Evolutionary conservation across 1,140 invertebrate genomes (phyloP).

Genomic region (Thaumatotibia leucotreta): DNA sequence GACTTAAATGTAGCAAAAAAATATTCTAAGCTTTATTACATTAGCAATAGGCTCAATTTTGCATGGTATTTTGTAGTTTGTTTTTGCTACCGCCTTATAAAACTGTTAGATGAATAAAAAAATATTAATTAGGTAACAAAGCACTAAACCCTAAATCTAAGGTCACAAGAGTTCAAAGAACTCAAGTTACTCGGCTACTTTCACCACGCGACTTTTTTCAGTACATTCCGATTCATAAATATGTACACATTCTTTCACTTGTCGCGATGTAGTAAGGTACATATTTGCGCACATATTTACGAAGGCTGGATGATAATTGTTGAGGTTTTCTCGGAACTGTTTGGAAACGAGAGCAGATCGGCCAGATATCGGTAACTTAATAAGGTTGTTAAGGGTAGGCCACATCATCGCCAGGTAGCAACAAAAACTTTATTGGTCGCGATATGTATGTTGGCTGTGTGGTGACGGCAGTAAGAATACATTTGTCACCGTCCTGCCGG

Average conservation of each 20-base stretch:
- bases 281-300: not conserved
- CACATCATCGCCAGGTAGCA: not conserved
- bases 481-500: no score
- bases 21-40: not conserved
- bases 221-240: not conserved
- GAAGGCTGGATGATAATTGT: not conserved
- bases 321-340: not conserved
- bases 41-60: not conserved
- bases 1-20: no score
- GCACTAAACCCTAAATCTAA: slow-evolving; percentile 25
- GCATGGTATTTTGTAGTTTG: no score
- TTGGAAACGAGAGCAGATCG: slow-evolving; percentile 3
- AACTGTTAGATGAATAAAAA: no score
- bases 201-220: slow-evolving; percentile 27
- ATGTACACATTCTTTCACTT: not conserved
- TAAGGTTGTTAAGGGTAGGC: not conserved
- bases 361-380: not conserved
- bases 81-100: no score
- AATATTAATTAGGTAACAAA: not conserved
- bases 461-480: no score
- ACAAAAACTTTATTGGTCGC: not conserved
- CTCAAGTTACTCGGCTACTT: slow-evolving; percentile 36
- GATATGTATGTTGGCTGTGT: no score
- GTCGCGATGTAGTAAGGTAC: not conserved
- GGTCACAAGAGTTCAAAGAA: slow-evolving; percentile 47